Evolutionary conservation across 1,140 invertebrate species (phyloP).

Genomic region (Trichonephila clavipes): DNA sequence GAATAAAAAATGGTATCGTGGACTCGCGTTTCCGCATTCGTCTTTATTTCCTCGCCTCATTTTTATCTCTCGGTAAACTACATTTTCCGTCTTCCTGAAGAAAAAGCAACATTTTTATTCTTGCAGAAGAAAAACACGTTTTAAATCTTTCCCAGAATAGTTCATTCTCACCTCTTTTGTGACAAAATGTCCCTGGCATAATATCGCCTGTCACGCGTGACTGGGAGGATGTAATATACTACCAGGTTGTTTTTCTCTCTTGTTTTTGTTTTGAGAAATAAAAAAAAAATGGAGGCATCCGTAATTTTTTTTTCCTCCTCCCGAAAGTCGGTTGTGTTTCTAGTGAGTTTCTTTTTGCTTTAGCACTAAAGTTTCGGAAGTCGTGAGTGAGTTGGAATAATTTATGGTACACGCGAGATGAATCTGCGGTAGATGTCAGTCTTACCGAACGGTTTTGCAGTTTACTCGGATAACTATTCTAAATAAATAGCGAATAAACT

Average conservation of each 20-base stretch:
- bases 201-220: slow-evolving; percentile 13
- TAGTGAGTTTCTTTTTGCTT: not conserved
- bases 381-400: not conserved
- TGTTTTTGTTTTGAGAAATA: not conserved
- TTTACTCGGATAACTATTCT: no score
- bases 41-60: slow-evolving; percentile 49
- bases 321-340: not conserved
- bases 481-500: no score
- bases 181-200: slow-evolving; percentile 8
- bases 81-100: slow-evolving; percentile 9
- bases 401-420: not conserved
- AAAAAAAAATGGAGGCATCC: not conserved
- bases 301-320: not conserved
- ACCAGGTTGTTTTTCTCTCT: not conserved
- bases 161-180: slow-evolving; percentile 21
- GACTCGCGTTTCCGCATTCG: slow-evolving; percentile 21
- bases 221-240: slow-evolving; percentile 12
- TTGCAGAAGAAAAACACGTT: slow-evolving; percentile 3
- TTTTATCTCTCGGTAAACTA: slow-evolving; percentile 26
- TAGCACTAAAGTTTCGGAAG: not conserved
- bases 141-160: slow-evolving; percentile 23
- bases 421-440: not conserved
- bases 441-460: not conserved
- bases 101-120: slow-evolving; percentile 26
- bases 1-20: slow-evolving; percentile 21